Percentiles rank a stretch among this genome's conserved stretches.
phyloP scores from a whole-genome alignment of 1,140 invertebrate genomes.

The Psix sp. region DNA sequence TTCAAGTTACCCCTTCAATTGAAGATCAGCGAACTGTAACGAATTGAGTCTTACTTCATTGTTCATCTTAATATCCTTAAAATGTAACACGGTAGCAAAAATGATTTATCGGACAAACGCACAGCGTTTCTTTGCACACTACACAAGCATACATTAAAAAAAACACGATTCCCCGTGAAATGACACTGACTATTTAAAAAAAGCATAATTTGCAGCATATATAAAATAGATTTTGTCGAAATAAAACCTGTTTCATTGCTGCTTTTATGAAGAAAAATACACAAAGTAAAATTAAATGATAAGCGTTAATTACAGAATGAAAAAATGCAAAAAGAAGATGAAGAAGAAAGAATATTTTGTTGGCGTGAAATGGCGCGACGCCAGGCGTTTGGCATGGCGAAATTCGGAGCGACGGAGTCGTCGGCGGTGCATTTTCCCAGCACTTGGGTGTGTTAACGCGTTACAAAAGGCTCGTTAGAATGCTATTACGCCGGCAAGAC shows the following conservation, averaged over 20 bases:
- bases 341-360: background rate
- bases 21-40: conserved; percentile 26
- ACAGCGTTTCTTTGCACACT: conserved; percentile 1
- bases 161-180: no score
- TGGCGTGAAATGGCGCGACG: conserved; percentile 22
- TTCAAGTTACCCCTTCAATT: conserved; percentile 21
- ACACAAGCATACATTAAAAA: background rate
- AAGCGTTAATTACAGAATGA: background rate
- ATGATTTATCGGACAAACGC: conserved; percentile 14
- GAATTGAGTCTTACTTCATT: conserved; percentile 24
- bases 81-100: conserved; percentile 24
- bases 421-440: conserved; percentile 29
- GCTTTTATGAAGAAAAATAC: no score
- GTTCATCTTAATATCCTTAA: conserved; percentile 31
- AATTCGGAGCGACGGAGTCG: conserved; percentile 21
- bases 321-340: conserved; percentile 1
- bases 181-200: no score
- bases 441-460: conserved; percentile 35
- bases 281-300: no score
- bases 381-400: conserved; percentile 13
- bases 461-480: conserved; percentile 50
- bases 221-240: no score
- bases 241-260: no score
- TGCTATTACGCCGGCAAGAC: conserved; percentile 40
- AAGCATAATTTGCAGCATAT: no score